Base-by-base conservation (phyloP, 1,140 invertebrate species). In the Teleogryllus occipitalis region DNA sequence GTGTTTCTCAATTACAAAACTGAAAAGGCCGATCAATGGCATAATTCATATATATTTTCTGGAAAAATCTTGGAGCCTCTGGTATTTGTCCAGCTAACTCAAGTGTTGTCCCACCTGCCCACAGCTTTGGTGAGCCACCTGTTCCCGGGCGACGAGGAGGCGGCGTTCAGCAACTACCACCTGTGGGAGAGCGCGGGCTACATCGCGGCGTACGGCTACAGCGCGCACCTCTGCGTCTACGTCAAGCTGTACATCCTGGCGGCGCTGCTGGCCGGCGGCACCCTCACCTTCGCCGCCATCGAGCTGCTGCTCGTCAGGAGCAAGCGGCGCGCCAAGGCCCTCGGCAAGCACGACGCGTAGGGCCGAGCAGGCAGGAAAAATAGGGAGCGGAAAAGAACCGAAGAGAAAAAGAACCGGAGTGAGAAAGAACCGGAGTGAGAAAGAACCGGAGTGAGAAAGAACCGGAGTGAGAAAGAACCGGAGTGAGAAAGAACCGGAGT, bases 141-240 rank as follows among this genome's bases (percentile, higher is more conserved):
- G 8, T 90, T 89, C 81, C 83, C 86, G 0, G 85, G 87, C 15
- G 84, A 88, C 12, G 86, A 89, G 65, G 90, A 91, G 80, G 86
- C 90, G 12, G 90, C 90, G 3, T 91, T 91, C 82, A 88, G 90
- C 79, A 90, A 89, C 82, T 90, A 90, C 83, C 86, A 90, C n/a
- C 86, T 91, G 79, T 88, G 90, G 85, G 90, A 91, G 82, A 88
- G 87, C 39, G 80, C 89, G 49, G 90, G 90, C 7, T 87, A 90
- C 47, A 86, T 89, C 12, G 82, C 89, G 54, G 87, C 88, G 18
- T 90, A 88, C 81, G 82, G 85, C 21, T 79, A 83, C 49, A 85
- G 81, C 8, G 85, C 86, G 8, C 83, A 84, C 54, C 81, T 88
- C 47, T 89, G 87, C 82, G 86, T 89, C 6, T 83, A 87, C 21